These are phyloP conservation scores for Parazoanthus swiftii DNA, from an alignment of 92 coral and sea anemone species.

Conservation along the genomic window DNA sequence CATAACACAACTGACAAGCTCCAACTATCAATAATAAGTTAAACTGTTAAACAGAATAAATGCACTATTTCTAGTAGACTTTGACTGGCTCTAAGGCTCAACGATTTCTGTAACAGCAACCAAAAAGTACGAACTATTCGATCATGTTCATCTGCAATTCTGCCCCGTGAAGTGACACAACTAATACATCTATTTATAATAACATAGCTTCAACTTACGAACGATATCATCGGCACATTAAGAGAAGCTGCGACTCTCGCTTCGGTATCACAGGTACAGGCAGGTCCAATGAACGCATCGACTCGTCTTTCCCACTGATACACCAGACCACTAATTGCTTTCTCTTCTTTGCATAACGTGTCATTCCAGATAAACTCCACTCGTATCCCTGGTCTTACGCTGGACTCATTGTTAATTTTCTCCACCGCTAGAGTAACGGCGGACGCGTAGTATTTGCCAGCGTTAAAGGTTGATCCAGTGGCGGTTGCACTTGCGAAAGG, in stretches of 20 bases:
- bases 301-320: conserved; percentile 68
- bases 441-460: conserved; percentile 73
- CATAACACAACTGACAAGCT: conserved; percentile 1
- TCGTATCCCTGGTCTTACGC: conserved; percentile 60
- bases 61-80: neutral
- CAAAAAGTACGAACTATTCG: neutral
- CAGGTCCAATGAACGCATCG: conserved; percentile 88
- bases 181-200: neutral
- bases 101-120: neutral
- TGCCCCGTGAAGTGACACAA: neutral
- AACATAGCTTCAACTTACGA: conserved; percentile 63
- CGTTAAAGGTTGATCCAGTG: conserved; percentile 31
- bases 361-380: conserved; percentile 82
- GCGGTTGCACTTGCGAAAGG: conserved; percentile 58
- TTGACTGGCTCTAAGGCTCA: neutral
- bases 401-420: conserved; percentile 69
- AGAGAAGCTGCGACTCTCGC: conserved; percentile 87
- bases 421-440: conserved; percentile 82
- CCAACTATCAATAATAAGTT: neutral
- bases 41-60: neutral
- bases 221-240: conserved; percentile 80
- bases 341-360: conserved; percentile 71
- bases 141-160: too few species aligned
- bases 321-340: conserved; percentile 62
- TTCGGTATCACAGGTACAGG: conserved; percentile 75